Conservation (phyloP, 2,113 vertebrate genomes). For the Etia nguti region DNA sequence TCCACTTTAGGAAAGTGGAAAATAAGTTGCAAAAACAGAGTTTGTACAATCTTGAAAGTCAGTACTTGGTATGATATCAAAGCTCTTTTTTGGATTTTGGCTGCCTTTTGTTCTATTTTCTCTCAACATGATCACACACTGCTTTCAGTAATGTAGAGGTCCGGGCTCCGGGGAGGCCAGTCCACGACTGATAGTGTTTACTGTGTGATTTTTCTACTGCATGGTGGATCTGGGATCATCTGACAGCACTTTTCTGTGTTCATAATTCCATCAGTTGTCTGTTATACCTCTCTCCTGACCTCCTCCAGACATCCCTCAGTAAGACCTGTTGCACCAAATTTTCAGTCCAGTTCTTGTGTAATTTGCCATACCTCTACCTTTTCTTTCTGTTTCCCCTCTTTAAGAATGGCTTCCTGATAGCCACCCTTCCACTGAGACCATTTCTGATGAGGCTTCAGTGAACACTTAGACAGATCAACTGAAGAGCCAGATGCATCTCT, state of each 20-base stretch:
- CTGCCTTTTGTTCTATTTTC: neutral
- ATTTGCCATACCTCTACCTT: neutral
- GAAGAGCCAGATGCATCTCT: neutral
- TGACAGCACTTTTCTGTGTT: neutral
- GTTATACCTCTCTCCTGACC: neutral
- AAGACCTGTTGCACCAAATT: neutral
- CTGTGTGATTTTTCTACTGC: neutral
- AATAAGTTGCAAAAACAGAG: neutral
- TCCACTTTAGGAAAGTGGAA: neutral
- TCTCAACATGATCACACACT: neutral
- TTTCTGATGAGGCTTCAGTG: neutral
- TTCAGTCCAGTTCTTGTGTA: neutral
- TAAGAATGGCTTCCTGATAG: neutral
- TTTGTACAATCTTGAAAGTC: neutral
- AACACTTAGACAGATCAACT: neutral
- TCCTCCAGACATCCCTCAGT: neutral
- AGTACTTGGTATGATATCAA: neutral
- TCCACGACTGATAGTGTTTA: neutral
- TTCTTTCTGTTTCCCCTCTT: neutral
- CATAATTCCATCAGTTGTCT: neutral
- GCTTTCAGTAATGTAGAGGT: neutral
- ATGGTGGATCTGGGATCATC: neutral
- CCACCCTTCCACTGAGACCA: neutral
- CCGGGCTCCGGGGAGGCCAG: neutral
- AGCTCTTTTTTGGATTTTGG: rapidly evolving